These are phyloP conservation scores for Parauchenoglanis ngamensis DNA, from an alignment of 2,797 vertebrate species.

Conservation along the genomic window DNA sequence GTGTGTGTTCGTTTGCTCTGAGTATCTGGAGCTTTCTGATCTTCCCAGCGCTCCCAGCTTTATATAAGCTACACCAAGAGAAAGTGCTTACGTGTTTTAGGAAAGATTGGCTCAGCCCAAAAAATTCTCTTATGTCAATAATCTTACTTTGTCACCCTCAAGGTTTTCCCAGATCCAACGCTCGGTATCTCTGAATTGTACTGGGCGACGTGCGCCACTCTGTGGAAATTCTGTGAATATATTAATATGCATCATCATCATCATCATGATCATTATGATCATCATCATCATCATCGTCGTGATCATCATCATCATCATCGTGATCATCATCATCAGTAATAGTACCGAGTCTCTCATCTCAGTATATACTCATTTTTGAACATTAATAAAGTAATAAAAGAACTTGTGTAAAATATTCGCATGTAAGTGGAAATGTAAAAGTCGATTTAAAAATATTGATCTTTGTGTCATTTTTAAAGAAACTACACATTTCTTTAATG, in stretches of 20 bases:
- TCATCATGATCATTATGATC: neutral
- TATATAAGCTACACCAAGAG: neutral
- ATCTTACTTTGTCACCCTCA: neutral
- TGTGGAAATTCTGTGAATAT: conserved; percentile 16
- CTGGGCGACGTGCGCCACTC: conserved; percentile 4
- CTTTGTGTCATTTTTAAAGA: neutral
- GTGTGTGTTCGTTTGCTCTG: neutral
- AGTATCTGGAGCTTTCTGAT: neutral
- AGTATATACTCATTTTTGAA: neutral
- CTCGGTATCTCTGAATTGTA: neutral
- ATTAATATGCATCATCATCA: neutral
- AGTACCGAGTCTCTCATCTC: neutral
- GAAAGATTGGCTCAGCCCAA: neutral
- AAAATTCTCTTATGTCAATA: conserved; percentile 16
- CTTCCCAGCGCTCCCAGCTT: neutral
- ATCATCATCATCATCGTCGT: neutral
- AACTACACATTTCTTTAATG: neutral
- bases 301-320: neutral
- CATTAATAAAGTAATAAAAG: neutral
- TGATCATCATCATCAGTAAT: neutral
- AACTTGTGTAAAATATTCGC: neutral
- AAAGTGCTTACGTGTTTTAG: neutral
- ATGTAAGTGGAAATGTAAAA: neutral
- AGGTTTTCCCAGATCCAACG: neutral
- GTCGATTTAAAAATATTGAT: neutral